Percentiles rank a stretch among this genome's conserved stretches.
These are phyloP conservation scores for Campoletis raptor DNA, from an alignment of 2,888 invertebrate species.

Conservation along the genomic window DNA sequence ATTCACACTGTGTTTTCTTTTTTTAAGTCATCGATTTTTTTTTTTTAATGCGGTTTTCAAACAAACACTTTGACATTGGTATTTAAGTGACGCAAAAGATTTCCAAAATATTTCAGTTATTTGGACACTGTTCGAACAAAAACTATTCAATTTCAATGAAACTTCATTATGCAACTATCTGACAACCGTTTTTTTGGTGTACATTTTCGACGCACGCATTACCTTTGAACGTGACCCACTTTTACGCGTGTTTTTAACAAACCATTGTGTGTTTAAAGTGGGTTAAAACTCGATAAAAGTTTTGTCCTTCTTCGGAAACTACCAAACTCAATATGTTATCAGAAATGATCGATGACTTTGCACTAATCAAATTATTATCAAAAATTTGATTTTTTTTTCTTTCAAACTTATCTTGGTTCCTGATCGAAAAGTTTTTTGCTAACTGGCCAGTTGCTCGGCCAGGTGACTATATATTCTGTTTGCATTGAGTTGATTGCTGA, in stretches of 20 bases:
- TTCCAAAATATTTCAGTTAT: background rate
- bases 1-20: background rate
- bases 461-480: too few relatives aligned
- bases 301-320: constrained; percentile 22
- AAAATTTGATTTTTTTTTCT: background rate
- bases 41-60: background rate
- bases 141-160: background rate
- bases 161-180: background rate
- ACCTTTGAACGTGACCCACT: background rate
- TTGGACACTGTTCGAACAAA: background rate
- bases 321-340: background rate
- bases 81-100: background rate
- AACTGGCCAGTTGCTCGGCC: background rate
- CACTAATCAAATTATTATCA: background rate
- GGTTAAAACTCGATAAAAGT: constrained; percentile 14
- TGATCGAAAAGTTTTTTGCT: background rate
- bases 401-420: background rate
- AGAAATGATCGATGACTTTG: background rate
- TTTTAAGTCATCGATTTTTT: background rate
- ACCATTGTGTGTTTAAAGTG: background rate
- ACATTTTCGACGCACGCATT: background rate
- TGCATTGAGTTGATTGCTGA: background rate
- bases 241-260: background rate
- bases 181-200: background rate
- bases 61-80: too few relatives aligned